Conservation (phyloP, 2,888 invertebrate species). For the Microplitis manilae region DNA sequence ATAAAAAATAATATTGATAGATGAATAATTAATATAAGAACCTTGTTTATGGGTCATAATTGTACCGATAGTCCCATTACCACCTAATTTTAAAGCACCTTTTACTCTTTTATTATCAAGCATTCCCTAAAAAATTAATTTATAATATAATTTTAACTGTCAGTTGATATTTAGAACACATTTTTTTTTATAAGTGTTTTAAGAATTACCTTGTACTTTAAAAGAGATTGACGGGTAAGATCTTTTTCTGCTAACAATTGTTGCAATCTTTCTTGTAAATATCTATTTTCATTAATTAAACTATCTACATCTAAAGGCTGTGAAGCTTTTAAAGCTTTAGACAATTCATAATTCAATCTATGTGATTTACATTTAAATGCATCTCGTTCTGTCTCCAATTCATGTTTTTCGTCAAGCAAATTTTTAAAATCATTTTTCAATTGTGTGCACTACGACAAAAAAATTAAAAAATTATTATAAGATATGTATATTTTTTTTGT, state of each 20-base stretch:
- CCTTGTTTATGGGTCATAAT: conserved; percentile 89
- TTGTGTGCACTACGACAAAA: conserved; percentile 77
- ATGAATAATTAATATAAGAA: conserved; percentile 58
- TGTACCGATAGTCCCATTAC: conserved; percentile 77
- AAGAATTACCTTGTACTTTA: conserved; percentile 80
- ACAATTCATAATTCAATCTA: conserved; percentile 85
- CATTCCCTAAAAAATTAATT: conserved; percentile 74
- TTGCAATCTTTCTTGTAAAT: conserved; percentile 84
- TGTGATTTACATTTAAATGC: conserved; percentile 88
- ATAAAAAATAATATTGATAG: conserved; percentile 3
- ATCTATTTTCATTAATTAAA: conserved; percentile 85
- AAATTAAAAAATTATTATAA: background rate
- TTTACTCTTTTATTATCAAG: conserved; percentile 82
- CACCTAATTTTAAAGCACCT: conserved; percentile 80
- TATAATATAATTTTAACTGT: conserved; percentile 13
- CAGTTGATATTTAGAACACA: conserved; percentile 11
- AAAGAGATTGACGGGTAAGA: conserved; percentile 80
- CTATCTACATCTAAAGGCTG: conserved; percentile 84
- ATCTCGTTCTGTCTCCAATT: conserved; percentile 84
- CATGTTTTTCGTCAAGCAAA: conserved; percentile 88
- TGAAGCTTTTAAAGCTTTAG: conserved; percentile 76
- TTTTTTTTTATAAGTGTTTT: conserved; percentile 57
- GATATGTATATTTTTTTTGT: background rate
- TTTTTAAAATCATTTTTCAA: conserved; percentile 84
- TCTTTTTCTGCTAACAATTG: conserved; percentile 86